A percentile compares a stretch with the other conserved stretches of the same genome.
Conservation (phyloP, 2,113 vertebrate genomes). For the Tapirus terrestris region DNA sequence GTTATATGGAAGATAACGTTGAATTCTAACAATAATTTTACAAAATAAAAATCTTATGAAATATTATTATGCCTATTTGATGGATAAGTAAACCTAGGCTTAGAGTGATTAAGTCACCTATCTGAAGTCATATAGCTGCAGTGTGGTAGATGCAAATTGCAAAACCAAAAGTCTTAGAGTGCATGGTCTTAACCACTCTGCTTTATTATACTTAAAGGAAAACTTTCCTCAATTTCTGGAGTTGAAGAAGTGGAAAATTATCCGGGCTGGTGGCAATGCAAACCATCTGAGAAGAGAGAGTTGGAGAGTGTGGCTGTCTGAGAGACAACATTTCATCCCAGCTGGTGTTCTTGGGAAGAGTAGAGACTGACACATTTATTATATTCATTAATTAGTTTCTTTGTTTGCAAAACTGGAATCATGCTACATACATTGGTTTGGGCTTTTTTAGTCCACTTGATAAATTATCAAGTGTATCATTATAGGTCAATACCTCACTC, state of each 20-base stretch:
- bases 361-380: neutral
- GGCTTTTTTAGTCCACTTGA: neutral
- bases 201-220: conserved; percentile 32
- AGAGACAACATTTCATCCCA: conserved; percentile 8
- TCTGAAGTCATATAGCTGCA: neutral
- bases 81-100: neutral
- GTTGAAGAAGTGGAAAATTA: conserved; percentile 44
- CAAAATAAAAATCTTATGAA: neutral
- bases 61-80: neutral
- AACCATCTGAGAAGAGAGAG: neutral
- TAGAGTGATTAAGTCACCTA: neutral
- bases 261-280: neutral
- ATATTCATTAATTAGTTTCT: neutral
- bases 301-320: neutral
- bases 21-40: neutral
- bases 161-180: conserved; percentile 6
- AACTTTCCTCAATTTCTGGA: conserved; percentile 35
- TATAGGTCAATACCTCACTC: neutral
- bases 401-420: neutral
- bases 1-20: neutral
- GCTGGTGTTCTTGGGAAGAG: neutral
- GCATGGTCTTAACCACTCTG: neutral
- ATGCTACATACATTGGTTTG: neutral
- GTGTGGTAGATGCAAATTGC: neutral
- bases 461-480: neutral